Evolutionary conservation across 2,113 vertebrate species (phyloP), one percentile per base, ranked within the genome.

Genomic region (Condylura cristata): DNA sequence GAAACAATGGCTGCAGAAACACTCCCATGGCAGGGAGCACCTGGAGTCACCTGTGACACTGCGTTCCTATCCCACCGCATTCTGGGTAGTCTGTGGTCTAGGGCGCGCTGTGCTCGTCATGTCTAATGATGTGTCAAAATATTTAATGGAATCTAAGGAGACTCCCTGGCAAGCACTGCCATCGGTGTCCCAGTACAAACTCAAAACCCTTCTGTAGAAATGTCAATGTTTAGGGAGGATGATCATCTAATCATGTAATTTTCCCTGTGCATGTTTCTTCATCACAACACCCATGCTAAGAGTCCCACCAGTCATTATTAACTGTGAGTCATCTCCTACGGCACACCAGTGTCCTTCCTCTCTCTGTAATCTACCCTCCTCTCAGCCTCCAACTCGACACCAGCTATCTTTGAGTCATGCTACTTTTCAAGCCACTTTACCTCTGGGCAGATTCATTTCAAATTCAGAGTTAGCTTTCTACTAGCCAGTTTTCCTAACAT

Each of bases 391-490:
- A 1, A 32, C 30, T 18, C 41, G 39, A 16, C 12, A 63, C 48
- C 37, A 6, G 22, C 12, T 26, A 20, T 4, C 48, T 37, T 32
- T 48, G 39, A 12, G 0, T 68, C 68, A 53, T 2, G 4, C 24
- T 78, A 18, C 37, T 66, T 93, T 83, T 51, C 37, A 79, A 8
- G 26, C 3, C n/a, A 79, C 16, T 39, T 56, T 17, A 51, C 37
- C 58, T 82, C 86, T 84, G 28, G 32, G 5, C 17, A 56, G 22
- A 37, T 53, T 30, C 79, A 66, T 51, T 58, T 71, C n/a, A 48
- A 88, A 51, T 81, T 72, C 66, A 44, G 61, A 65, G 30, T 22
- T 68, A 65, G 28, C 56, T 63, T 92, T 90, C 81, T 87, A 58
- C 65, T 13, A 56, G 58, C 18, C n/a, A 39, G 5, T 88, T 82